Conservation (phyloP, 2,113 vertebrate species). For the Xiphorhynchus elegans region DNA sequence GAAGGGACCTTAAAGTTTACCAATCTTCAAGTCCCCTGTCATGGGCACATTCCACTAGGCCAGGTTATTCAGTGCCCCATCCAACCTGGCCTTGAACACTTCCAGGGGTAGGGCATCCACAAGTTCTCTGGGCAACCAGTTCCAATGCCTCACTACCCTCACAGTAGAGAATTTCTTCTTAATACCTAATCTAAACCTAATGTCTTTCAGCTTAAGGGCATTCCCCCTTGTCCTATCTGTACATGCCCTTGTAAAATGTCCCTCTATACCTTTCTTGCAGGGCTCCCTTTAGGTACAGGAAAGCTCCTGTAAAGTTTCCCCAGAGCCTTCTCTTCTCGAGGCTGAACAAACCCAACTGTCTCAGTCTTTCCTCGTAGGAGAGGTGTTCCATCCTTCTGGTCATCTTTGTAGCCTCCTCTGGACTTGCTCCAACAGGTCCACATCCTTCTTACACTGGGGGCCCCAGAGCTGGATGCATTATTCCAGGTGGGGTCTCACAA, state of each 20-base stretch:
- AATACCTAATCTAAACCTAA: not conserved
- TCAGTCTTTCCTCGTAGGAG: not conserved
- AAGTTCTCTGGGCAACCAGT: not conserved
- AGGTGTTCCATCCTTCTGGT: not conserved
- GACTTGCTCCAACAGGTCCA: not conserved
- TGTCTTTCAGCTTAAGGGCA: not conserved
- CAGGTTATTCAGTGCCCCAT: not conserved
- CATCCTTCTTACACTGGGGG: not conserved
- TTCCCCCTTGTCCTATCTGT: not conserved
- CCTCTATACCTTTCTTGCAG: not conserved
- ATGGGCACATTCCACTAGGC: not conserved
- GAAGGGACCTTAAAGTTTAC: not conserved
- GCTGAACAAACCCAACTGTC: not conserved
- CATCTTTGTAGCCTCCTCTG: not conserved
- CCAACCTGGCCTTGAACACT: not conserved
- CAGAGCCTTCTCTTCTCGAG: not conserved
- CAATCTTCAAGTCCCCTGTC: accelerated
- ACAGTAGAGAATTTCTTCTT: not conserved
- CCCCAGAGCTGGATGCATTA: not conserved
- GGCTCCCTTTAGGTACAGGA: not conserved
- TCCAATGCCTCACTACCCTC: not conserved
- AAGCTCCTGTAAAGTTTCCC: not conserved
- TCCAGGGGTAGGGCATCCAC: not conserved
- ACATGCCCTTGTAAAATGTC: not conserved
- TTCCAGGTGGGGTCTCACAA: not conserved